Base-by-base conservation (phyloP, 92 coral and sea anemone genomes). In the Palythoa heliodiscus region DNA sequence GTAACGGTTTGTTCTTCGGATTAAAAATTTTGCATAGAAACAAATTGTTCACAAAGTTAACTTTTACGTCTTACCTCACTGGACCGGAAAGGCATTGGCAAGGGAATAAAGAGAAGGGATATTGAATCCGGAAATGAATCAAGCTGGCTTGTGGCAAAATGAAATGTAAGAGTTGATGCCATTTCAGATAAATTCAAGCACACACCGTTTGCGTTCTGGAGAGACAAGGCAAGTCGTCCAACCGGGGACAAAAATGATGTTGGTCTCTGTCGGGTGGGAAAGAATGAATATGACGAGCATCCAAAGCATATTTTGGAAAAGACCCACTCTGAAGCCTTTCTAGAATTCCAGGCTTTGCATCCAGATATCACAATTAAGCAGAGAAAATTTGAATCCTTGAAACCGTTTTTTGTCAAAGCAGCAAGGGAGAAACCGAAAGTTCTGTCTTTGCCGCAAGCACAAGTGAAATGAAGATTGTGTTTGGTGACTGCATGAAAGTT, bases 271-370 rank as follows among this genome's bases (percentile, higher is more conserved):
- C 80, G 81, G 47, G 83, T 75, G 58, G 89, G 86, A 67, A 87
- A 80, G 74, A 80, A 53, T 60, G 73, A 72, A 82, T 87, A 87
- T 73, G 75, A 52, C 73, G 86, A 87, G 83, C 89, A 87, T 52
- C 73, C 89, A 79, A 87, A 87, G 85, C 89, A 86, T 79, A 86
- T 86, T 64, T 85, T 86, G 89, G 89, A 86, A 57, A 86, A 86
- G 85, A 25, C 86, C 64, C 89, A 87, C 58, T 78, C 89, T 69
- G 89, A 87, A 87, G 89, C 82, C 73, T 87, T 87, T 80, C 76
- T 87, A 53, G 89, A 87, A 87, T 87, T 87, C 75, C 69, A 87
- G 78, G 82, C 70, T 40, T 73, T 78, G 22, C 75, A 73, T 25
- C 89, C 89, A 16, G 48, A 78, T 12, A 78, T 86, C 0, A 86